Evolutionary conservation across 2,888 invertebrate genomes (phyloP), one percentile per base, ranked within the genome.

Genomic region (Metellina segmentata): DNA sequence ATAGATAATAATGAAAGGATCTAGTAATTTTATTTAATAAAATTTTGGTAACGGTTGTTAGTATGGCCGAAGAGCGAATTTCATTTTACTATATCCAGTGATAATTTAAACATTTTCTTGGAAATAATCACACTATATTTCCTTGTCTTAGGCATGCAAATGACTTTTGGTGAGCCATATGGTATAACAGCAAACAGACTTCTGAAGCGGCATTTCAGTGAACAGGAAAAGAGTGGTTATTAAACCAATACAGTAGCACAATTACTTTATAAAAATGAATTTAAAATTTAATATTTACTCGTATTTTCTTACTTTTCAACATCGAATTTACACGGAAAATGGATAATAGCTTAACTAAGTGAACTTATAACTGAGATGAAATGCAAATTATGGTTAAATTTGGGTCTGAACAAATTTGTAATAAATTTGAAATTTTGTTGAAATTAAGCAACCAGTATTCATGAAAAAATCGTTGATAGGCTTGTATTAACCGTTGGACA

Each of bases 81-180:
- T 34, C 34, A 2, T 34, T 34, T 77, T 7, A 77, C 6, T 48
- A n/a, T 49, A 48, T 49, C 13, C 2, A n/a, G 6, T 20, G 8
- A 53, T 79, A 8, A 1, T 19, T 79, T 19, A n/a, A 53, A 4
- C 13, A 53, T 19, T 34, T 83, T 52, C 34, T 13, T 34, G 34
- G 34, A 34, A 34, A 34, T 34, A 34, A 34, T 34, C 34, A 34
- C 34, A 2, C 1, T 34, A 34, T 13, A 48, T 61, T 69, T 51
- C 51, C 34, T 69, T 85, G 82, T 75, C 48, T 34, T 61, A 91
- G 90, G 90, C 7, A 19, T 91, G 75, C 90, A 86, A 8, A 71
- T 79, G 70, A 79, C 90, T n/a, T 91, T 86, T 70, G 90, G 86
- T 11, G 81, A 86, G 71, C 51, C 85, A 48, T 90, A 86, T 53